A percentile compares a stretch with the other conserved stretches of the same genome.
Evolutionary conservation across 2,797 vertebrate species (phyloP).

Genomic region (Alectoris magna): DNA sequence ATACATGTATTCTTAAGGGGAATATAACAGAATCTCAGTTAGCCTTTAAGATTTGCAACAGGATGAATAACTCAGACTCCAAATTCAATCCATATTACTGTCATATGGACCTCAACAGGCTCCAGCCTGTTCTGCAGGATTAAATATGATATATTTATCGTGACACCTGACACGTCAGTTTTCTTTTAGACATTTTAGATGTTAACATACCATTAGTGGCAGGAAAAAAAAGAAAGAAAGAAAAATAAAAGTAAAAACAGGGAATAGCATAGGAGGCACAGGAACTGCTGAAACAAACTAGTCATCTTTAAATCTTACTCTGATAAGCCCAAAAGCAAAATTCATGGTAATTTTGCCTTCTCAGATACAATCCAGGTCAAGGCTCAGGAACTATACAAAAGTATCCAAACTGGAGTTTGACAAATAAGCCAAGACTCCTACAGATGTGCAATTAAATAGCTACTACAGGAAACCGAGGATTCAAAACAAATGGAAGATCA

Average conservation of each 20-base stretch:
- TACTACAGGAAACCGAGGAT: neutral
- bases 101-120: neutral
- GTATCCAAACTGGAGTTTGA: neutral
- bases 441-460: neutral
- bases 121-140: neutral
- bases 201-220: neutral
- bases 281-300: neutral
- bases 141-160: neutral
- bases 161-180: slow-evolving; percentile 11
- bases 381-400: neutral
- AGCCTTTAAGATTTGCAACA: neutral
- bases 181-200: neutral
- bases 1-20: neutral
- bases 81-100: neutral
- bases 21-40: neutral
- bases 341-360: neutral
- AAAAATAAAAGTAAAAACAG: neutral
- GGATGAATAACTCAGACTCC: neutral
- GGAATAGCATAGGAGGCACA: neutral
- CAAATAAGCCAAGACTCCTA: neutral
- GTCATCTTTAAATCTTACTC: neutral
- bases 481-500: neutral
- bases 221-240: neutral
- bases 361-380: neutral
- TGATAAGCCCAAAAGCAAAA: neutral